Evolutionary conservation across 2,113 vertebrate genomes (phyloP), one percentile per base, ranked within the genome.

Genomic region (Symphodus melops): DNA sequence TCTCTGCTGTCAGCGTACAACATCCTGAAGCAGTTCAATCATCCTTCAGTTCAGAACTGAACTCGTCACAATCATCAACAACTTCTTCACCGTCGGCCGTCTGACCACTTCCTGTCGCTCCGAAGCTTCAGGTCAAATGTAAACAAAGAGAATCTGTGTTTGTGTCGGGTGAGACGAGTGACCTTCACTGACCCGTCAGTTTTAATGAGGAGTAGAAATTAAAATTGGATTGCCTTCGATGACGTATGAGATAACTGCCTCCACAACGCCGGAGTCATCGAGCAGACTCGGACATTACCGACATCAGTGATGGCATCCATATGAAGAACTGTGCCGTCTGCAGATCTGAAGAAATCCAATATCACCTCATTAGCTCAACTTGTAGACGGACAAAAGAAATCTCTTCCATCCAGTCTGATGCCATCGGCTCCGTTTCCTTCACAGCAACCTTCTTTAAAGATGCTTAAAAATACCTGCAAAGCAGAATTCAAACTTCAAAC

Each of bases 271-370:
- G 54, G 23, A 66, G 52, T 75, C 69, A 87, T 66, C 79, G 72
- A 72, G 73, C 55, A 59, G 46, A 84, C 72, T 84, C 42, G 48
- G 72, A 9, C 49, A 85, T 77, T 77, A 81, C 64, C 71, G 79
- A 42, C 66, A 62, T 80, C 60, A 55, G 72, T 61, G 71, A 66
- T 70, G 67, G 37, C 69, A 42, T 72, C 68, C 68, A 67, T 75
- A 79, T 41, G 74, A 70, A 74, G 68, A 81, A 56, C 39, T 0
- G 8, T 58, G 42, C 42, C 39, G 59, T 69, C 65, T 74, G 60
- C 16, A 66, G 20, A 36, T 42, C 55, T 54, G 55, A 74, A 37
- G 46, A 81, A 84, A 78, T 72, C 57, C 25, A 59, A 86, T 61
- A 86, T 44, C 36, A 57, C 69, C 56, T 72, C 59, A 59, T 28